Evolutionary conservation across 2,888 invertebrate genomes (phyloP).

Genomic region (Sphaeridia pumilis): DNA sequence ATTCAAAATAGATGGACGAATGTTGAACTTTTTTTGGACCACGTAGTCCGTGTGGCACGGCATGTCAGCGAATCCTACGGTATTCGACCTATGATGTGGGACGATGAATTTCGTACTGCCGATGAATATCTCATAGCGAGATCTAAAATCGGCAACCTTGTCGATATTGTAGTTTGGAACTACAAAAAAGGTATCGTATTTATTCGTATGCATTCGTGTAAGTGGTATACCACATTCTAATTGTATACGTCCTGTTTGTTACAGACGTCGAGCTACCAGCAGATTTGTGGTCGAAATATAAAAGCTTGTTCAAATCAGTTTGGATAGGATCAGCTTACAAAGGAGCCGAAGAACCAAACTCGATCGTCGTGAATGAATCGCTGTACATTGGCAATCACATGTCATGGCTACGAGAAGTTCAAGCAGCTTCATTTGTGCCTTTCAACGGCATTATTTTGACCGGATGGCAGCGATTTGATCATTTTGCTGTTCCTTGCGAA

Average conservation of each 20-base stretch:
- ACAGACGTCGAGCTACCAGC: slow-evolving; percentile 27
- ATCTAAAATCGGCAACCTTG: slow-evolving; percentile 43
- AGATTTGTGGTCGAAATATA: slow-evolving; percentile 47
- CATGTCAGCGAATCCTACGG: slow-evolving; percentile 39
- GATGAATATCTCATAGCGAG: slow-evolving; percentile 43
- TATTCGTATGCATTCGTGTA: neutral
- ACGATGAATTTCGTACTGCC: slow-evolving; percentile 61
- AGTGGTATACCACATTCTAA: neutral
- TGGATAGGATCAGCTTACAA: slow-evolving; percentile 80
- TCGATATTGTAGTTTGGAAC: slow-evolving; percentile 61
- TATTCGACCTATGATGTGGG: slow-evolving; percentile 47
- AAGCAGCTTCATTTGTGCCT: slow-evolving; percentile 38
- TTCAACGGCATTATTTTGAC: slow-evolving; percentile 52
- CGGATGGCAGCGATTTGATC: slow-evolving; percentile 61
- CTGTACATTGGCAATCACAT: slow-evolving; percentile 60
- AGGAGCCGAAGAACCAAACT: slow-evolving; percentile 46
- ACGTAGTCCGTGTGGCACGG: slow-evolving; percentile 47
- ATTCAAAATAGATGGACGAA: slow-evolving; percentile 42
- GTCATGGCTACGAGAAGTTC: slow-evolving; percentile 54
- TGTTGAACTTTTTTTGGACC: slow-evolving; percentile 51
- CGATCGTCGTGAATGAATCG: slow-evolving; percentile 42
- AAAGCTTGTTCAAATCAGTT: slow-evolving; percentile 51
- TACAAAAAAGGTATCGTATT: slow-evolving; percentile 43
- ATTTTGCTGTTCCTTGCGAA: slow-evolving; percentile 54
- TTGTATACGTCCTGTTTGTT: neutral